Conservation (phyloP, 2,888 invertebrate genomes). For the Leptopilina drosophilae region DNA sequence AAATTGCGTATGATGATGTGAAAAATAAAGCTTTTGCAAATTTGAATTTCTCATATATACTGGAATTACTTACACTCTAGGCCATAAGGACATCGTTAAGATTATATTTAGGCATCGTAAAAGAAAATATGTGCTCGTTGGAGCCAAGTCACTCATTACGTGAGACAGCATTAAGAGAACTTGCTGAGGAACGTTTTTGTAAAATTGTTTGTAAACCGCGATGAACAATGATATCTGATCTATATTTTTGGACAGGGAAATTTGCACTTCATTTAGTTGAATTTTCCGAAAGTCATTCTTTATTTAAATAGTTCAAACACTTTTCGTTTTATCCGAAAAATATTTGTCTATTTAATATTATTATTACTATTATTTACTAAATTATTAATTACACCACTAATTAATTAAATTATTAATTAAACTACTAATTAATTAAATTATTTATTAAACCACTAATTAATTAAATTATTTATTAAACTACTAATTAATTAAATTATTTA, state of each 20-base stretch:
- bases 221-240: constrained; percentile 28
- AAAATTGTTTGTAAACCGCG: constrained; percentile 14
- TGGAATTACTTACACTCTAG: constrained; percentile 59
- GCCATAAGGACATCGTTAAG: constrained; percentile 73
- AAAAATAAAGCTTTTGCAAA: constrained; percentile 52
- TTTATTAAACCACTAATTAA: too few species aligned
- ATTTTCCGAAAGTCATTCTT: not conserved
- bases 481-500: too few species aligned
- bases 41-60: constrained; percentile 58
- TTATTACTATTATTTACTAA: too few species aligned
- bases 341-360: not conserved
- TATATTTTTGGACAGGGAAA: constrained; percentile 22
- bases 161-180: constrained; percentile 72
- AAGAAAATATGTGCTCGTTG: constrained; percentile 75
- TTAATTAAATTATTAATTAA: too few species aligned
- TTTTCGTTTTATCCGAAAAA: too few species aligned
- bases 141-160: constrained; percentile 76
- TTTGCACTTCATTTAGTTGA: not conserved
- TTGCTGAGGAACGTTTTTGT: constrained; percentile 46
- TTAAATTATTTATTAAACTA: too few species aligned
- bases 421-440: too few species aligned
- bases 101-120: constrained; percentile 76
- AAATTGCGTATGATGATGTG: constrained; percentile 7
- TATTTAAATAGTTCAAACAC: not conserved
- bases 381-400: too few species aligned